Conservation (phyloP, 2,113 vertebrate species). For the Triplophysa dalaica region DNA sequence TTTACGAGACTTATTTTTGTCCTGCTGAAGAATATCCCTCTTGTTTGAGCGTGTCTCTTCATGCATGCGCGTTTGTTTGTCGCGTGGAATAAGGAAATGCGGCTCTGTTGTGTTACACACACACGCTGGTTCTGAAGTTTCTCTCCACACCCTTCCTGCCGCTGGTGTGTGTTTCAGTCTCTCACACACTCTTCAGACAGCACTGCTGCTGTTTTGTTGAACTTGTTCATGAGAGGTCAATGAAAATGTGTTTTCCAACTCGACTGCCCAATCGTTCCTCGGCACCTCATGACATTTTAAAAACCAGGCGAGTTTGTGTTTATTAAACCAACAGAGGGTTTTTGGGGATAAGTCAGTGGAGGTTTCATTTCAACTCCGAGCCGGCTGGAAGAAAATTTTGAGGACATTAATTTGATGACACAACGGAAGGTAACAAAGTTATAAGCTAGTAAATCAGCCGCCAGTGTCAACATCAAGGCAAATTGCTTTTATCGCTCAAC, state of each 20-base stretch:
- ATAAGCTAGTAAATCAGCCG: not conserved
- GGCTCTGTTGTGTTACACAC: conserved; percentile 20
- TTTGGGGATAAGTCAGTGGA: not conserved
- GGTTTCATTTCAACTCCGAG: not conserved
- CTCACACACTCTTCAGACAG: conserved; percentile 18
- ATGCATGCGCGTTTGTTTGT: conserved; percentile 39
- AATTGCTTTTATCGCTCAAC: not conserved
- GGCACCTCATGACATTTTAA: too few relatives aligned
- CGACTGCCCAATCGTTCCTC: too few relatives aligned
- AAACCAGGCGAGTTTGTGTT: too few relatives aligned
- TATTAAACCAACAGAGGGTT: not conserved
- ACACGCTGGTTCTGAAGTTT: not conserved
- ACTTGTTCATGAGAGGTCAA: conserved; percentile 20
- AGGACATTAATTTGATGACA: not conserved
- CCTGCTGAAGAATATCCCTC: conserved; percentile 45
- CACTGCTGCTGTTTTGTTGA: not conserved
- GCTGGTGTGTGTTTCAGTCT: not conserved
- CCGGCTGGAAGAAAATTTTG: not conserved
- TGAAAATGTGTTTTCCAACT: conserved; percentile 10
- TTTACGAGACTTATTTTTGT: conserved; percentile 1
- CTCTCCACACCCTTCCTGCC: not conserved
- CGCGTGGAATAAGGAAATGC: conserved; percentile 29
- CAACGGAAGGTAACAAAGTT: not conserved
- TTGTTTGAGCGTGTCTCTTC: conserved; percentile 44
- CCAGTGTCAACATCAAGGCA: not conserved